Conservation (phyloP, 2,113 vertebrate genomes). For the Mobula birostris region DNA sequence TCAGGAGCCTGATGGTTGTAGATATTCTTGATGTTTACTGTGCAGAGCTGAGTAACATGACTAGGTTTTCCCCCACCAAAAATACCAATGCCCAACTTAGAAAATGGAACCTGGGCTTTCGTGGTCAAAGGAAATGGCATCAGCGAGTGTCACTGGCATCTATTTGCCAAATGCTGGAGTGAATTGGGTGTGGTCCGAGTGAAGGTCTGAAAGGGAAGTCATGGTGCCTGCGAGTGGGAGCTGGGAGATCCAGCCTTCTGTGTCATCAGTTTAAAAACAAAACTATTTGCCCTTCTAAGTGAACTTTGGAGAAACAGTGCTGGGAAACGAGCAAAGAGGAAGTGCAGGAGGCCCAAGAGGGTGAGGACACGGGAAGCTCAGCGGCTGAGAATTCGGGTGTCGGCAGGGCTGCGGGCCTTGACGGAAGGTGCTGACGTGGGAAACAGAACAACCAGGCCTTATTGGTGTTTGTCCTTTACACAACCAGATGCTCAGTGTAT, state of each 20-base stretch:
- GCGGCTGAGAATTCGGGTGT: neutral
- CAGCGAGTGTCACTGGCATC: no score
- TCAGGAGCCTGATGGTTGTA: no score
- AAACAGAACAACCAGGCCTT: neutral
- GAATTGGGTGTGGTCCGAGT: no score
- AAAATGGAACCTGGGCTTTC: no score
- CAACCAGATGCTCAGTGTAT: neutral
- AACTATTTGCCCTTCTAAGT: neutral
- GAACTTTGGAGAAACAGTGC: neutral
- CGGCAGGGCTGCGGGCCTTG: neutral
- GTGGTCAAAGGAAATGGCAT: no score
- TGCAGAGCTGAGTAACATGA: no score
- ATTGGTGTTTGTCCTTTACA: neutral
- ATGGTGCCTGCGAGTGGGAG: no score
- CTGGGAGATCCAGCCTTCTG: neutral
- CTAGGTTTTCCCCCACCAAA: no score
- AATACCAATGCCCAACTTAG: no score
- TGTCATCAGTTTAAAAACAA: neutral
- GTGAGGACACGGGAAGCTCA: neutral
- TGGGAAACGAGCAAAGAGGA: neutral
- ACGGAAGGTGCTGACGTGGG: neutral
- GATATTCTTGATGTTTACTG: no score
- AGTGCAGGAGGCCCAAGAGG: neutral
- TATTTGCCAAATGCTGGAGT: no score
- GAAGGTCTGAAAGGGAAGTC: no score